Evolutionary conservation across 1,140 invertebrate genomes (phyloP).

Genomic region (Nautilus pompilius): DNA sequence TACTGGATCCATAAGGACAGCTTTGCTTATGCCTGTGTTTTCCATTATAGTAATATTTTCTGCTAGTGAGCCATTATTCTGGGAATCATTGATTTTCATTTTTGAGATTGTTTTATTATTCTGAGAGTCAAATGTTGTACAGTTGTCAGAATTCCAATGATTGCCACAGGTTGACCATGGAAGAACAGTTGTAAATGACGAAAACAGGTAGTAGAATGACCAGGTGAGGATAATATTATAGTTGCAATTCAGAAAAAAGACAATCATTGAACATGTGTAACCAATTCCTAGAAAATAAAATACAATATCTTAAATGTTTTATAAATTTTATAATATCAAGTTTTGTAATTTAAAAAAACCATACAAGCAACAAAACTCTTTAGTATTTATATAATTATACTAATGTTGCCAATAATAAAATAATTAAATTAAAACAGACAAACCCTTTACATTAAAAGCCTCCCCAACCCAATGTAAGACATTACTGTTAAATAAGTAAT

Average conservation of each 20-base stretch:
- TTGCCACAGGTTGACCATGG: slow-evolving; percentile 57
- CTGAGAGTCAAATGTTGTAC: slow-evolving; percentile 14
- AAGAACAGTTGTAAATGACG: slow-evolving; percentile 48
- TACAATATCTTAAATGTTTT: too few species aligned
- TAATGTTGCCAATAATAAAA: too few species aligned
- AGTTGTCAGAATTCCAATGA: slow-evolving; percentile 52
- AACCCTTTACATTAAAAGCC: too few species aligned
- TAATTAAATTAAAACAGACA: too few species aligned
- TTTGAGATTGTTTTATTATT: not conserved
- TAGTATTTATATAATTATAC: too few species aligned
- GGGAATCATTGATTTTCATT: not conserved
- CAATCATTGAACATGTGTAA: slow-evolving; percentile 39
- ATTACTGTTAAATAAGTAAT: too few species aligned
- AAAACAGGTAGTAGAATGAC: slow-evolving; percentile 52
- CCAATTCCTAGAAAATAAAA: slow-evolving; percentile 42
- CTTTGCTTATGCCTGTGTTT: slow-evolving; percentile 2
- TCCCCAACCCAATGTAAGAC: too few species aligned
- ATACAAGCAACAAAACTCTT: too few species aligned
- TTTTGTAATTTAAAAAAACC: too few species aligned
- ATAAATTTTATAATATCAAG: too few species aligned
- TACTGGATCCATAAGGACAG: slow-evolving; percentile 30
- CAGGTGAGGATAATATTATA: slow-evolving; percentile 54
- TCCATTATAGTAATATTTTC: not conserved
- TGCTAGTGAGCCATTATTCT: not conserved
- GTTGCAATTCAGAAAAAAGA: slow-evolving; percentile 46